These are phyloP conservation scores for Stegana nigrithorax DNA, from an alignment of 2,888 invertebrate genomes.

Conservation along the genomic window DNA sequence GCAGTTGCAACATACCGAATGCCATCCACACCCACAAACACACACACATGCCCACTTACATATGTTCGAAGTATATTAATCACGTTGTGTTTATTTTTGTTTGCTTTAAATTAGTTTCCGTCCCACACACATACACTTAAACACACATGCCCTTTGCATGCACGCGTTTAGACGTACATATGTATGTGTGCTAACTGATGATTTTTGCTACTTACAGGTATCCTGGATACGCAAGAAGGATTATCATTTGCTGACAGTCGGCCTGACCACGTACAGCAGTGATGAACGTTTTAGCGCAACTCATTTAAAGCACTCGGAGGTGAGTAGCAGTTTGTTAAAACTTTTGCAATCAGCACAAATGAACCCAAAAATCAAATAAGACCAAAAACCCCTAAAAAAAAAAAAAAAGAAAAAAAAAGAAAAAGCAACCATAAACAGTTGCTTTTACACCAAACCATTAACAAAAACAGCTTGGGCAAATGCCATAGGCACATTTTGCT, in stretches of 20 bases:
- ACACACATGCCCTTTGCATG: no score
- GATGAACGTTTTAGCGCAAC: constrained; percentile 89
- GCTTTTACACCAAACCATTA: no score
- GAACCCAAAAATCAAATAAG: no score
- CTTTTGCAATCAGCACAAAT: neutral
- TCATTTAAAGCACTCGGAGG: constrained; percentile 88
- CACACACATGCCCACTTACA: constrained; percentile 26
- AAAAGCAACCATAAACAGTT: no score
- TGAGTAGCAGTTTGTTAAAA: constrained; percentile 65
- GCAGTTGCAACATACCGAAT: constrained; percentile 2
- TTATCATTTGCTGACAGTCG: constrained; percentile 87
- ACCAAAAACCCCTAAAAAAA: no score
- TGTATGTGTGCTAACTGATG: no score
- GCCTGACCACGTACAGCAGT: constrained; percentile 87
- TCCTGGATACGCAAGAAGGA: constrained; percentile 89
- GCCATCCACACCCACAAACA: constrained; percentile 24
- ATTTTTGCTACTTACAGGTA: constrained; percentile 72
- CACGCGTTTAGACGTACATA: no score
- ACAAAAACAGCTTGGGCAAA: no score
- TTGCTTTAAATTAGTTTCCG: no score
- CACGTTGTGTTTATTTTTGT: constrained; percentile 42
- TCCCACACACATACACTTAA: no score
- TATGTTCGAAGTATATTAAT: constrained; percentile 40
- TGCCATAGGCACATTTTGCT: no score
- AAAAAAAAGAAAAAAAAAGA: no score